phyloP scores from a whole-genome alignment of 2,888 invertebrate species.

The Strigamia transsilvanica region DNA sequence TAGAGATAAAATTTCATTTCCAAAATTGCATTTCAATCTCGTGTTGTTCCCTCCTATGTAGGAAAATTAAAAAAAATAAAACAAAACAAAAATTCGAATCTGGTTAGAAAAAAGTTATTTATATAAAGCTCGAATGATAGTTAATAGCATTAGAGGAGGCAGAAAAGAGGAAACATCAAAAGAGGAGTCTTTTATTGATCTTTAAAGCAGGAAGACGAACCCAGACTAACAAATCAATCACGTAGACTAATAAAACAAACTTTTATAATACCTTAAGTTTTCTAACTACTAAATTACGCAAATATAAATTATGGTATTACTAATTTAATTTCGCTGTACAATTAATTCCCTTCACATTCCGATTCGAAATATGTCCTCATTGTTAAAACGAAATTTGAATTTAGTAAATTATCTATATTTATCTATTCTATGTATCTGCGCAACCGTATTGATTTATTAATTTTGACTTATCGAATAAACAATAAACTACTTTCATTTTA shows the following conservation, averaged over 20 bases:
- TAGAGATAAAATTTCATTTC: neutral
- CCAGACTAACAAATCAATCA: conserved; percentile 1
- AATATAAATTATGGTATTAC: too few species aligned
- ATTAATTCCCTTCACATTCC: too few species aligned
- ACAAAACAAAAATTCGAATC: conserved; percentile 7
- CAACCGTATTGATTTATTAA: too few species aligned
- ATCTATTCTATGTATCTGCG: too few species aligned
- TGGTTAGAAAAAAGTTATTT: conserved; percentile 3
- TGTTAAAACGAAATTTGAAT: too few species aligned
- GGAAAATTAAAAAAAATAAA: neutral
- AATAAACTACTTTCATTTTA: too few species aligned
- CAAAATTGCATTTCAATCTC: neutral
- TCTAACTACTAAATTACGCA: too few species aligned
- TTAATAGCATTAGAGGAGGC: conserved; percentile 39
- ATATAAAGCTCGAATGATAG: conserved; percentile 14
- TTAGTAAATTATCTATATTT: too few species aligned
- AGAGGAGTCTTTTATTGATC: conserved; percentile 1
- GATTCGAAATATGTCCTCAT: too few species aligned
- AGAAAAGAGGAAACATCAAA: conserved; percentile 40
- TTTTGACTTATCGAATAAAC: too few species aligned
- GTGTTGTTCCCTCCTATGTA: neutral
- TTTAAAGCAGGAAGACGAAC: conserved; percentile 18
- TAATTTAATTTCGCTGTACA: too few species aligned
- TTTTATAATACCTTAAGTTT: neutral
- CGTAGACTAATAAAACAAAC: neutral